Evolutionary conservation across 1,140 invertebrate species (phyloP), one percentile per base, ranked within the genome.

Genomic region (Planococcus citri): DNA sequence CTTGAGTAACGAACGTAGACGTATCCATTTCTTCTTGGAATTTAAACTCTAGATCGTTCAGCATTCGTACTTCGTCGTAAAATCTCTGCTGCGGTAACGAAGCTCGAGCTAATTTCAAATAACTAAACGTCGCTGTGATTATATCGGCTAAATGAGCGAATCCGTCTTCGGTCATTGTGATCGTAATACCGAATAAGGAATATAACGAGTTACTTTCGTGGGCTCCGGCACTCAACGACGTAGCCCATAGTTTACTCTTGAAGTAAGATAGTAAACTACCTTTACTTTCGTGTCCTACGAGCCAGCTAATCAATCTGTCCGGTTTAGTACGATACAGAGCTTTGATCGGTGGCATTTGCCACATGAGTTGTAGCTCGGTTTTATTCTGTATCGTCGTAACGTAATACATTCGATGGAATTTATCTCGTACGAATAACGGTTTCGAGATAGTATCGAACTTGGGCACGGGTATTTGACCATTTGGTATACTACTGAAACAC

Each of bases 251-350:
- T 79, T 88, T 89, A 68, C 87, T 84, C 71, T 89, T 85, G 27
- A 97, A 80, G 75, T 90, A 91, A 38, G 89, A 89, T 0, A 94
- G 83, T 12, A 97, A 78, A 73, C 91, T 93, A 24, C 92, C 92
- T 73, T 87, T 84, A 1, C 93, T 92, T 79, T 96, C 92, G 77
- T 96, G 89, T 0, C 91, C 93, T 4, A 96, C 79, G 4, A 96
- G 77, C 78, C 87, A 91, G 0, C 88, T 87, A 0, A 96, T 76
- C 74, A 94, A 93, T 64, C 88, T 81, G 71, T 89, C 82, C 0
- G 90, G 88, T 78, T 92, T 92, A 27, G 81, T 83, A 77, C 85
- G 85, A 76, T 93, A 94, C n/a, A 86, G 80, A 60, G 86, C 77
- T 71, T 84, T 76, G n/a, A 90, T 76, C 0, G 89, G 83, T n/a